Evolutionary conservation across 30 jellyfish, hydroid and myxozoan species (phyloP).

Genomic region (Turritopsis dohrnii): DNA sequence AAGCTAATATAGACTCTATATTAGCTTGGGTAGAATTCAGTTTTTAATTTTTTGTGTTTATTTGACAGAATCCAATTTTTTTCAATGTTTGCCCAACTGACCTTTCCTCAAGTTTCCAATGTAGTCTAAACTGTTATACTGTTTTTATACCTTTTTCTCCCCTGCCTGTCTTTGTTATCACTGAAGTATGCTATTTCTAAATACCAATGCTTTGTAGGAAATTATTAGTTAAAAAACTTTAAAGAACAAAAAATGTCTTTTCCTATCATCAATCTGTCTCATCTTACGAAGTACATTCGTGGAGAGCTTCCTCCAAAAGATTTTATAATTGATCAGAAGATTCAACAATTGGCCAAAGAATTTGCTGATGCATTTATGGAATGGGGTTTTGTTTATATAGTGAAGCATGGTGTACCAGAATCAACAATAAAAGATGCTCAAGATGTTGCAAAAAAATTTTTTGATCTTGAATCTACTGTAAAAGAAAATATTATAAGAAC

Average conservation of each 20-base stretch:
- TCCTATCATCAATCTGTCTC: constrained; percentile 24
- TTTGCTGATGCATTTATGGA: constrained; percentile 23
- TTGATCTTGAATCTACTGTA: constrained; percentile 27
- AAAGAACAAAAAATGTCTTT: background rate
- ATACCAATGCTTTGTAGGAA: no score
- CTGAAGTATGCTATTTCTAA: no score
- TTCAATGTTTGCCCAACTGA: no score
- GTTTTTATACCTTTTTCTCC: no score
- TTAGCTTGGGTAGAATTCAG: no score
- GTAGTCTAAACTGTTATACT: no score
- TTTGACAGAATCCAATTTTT: no score
- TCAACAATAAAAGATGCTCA: background rate
- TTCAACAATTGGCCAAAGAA: background rate
- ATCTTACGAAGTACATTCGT: constrained; percentile 6
- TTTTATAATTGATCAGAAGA: constrained; percentile 6
- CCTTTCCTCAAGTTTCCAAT: no score
- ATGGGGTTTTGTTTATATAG: constrained; percentile 36
- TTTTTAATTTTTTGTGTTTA: no score
- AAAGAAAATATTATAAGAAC: constrained; percentile 7
- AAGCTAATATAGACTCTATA: no score
- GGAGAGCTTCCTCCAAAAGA: background rate
- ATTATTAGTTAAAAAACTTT: background rate
- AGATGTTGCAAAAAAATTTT: constrained; percentile 5
- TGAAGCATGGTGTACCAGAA: constrained; percentile 19
- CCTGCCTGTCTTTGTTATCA: no score